Evolutionary conservation across 2,113 vertebrate genomes (phyloP).

Genomic region (Lethenteron camtschaticum): DNA sequence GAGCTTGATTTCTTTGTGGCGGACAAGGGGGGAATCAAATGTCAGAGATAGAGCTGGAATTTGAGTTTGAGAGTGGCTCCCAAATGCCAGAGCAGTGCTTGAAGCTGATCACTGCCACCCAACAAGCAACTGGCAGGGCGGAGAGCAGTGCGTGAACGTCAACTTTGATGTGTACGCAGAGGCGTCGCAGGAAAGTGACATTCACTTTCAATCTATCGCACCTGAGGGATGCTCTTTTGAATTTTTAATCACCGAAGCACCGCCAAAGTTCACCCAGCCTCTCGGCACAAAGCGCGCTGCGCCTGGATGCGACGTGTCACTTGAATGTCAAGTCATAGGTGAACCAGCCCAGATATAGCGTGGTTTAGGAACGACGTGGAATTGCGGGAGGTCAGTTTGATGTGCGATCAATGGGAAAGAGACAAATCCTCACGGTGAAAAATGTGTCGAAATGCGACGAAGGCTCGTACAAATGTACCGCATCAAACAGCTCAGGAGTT

Average conservation of each 20-base stretch:
- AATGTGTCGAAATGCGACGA: slow-evolving; percentile 36
- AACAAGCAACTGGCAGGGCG: slow-evolving; percentile 29
- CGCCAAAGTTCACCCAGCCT: slow-evolving; percentile 49
- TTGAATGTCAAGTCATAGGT: slow-evolving; percentile 60
- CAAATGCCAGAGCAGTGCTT: slow-evolving; percentile 38
- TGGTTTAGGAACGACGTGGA: slow-evolving; percentile 57
- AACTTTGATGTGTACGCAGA: slow-evolving; percentile 49
- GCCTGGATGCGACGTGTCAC: slow-evolving; percentile 39
- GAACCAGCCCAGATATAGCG: slow-evolving; percentile 32
- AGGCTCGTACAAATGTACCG: slow-evolving; percentile 64
- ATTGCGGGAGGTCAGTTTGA: slow-evolving; percentile 22
- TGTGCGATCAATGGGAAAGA: slow-evolving; percentile 48
- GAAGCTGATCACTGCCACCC: slow-evolving; percentile 31
- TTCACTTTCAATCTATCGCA: slow-evolving; percentile 47
- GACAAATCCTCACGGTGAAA: slow-evolving; percentile 54
- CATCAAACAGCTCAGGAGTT: slow-evolving; percentile 44
- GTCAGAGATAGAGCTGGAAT: slow-evolving; percentile 54
- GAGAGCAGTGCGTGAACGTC: slow-evolving; percentile 31
- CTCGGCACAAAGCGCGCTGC: slow-evolving; percentile 36
- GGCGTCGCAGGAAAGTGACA: slow-evolving; percentile 32
- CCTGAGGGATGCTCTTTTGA: slow-evolving; percentile 56
- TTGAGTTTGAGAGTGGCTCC: slow-evolving; percentile 33
- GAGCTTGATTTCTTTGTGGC: slow-evolving; percentile 35
- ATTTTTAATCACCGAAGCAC: slow-evolving; percentile 50
- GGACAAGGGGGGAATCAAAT: slow-evolving; percentile 29